phyloP scores from a whole-genome alignment of 92 coral and sea anemone genomes.

The Virgularia gustaviana region DNA sequence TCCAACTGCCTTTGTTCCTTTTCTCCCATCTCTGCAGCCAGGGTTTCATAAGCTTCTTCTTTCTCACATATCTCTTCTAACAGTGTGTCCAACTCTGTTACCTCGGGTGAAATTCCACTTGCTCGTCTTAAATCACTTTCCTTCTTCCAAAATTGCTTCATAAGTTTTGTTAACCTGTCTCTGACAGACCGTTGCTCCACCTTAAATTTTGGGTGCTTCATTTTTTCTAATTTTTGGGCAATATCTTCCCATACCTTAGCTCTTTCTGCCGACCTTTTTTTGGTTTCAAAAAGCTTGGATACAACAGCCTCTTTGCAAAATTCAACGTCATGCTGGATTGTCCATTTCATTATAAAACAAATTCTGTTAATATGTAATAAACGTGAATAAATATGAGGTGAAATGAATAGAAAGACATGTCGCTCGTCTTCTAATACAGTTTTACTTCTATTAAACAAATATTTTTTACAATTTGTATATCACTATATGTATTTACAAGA shows the following conservation, averaged over 20 bases:
- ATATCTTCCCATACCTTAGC: constrained; percentile 49
- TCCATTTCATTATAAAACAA: constrained; percentile 50
- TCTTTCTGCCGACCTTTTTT: constrained; percentile 18
- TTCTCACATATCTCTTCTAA: not conserved
- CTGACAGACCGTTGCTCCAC: constrained; percentile 49
- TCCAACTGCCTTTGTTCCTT: constrained; percentile 2
- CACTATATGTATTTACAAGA: not conserved
- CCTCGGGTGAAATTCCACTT: constrained; percentile 40
- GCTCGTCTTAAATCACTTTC: constrained; percentile 34
- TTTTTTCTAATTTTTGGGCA: constrained; percentile 42
- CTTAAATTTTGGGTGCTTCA: constrained; percentile 37
- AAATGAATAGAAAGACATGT: not conserved
- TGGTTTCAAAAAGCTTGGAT: constrained; percentile 28
- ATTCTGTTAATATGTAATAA: not conserved
- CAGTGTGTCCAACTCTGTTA: not conserved
- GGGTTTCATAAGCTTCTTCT: constrained; percentile 11
- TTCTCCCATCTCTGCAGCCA: constrained; percentile 20
- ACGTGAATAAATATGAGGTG: constrained; percentile 15
- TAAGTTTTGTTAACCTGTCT: constrained; percentile 45
- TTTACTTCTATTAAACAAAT: not conserved
- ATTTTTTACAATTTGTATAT: too few relatives aligned
- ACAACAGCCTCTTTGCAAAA: constrained; percentile 45
- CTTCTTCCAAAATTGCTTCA: constrained; percentile 34
- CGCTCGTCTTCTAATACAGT: too few relatives aligned
- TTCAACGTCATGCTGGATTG: constrained; percentile 43